Evolutionary conservation across 2,888 invertebrate species (phyloP).

Genomic region (Suillia variegata): DNA sequence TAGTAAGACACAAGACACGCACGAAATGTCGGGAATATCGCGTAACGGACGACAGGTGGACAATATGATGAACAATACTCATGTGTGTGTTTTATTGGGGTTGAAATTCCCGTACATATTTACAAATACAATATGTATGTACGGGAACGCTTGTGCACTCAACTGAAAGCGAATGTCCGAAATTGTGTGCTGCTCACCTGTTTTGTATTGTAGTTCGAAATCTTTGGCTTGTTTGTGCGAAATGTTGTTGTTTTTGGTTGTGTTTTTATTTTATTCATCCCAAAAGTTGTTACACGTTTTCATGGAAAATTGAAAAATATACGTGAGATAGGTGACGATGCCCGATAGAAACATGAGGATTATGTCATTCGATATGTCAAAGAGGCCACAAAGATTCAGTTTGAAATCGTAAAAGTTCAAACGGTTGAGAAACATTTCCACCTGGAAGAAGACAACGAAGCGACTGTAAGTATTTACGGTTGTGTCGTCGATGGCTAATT

Average conservation of each 20-base stretch:
- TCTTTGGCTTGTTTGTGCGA: too few relatives aligned
- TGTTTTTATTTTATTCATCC: too few relatives aligned
- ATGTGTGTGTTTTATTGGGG: background rate
- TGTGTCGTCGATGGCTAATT: background rate
- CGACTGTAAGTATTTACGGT: background rate
- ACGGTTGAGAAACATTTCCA: constrained; percentile 40
- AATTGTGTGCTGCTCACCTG: too few relatives aligned
- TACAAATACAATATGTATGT: too few relatives aligned
- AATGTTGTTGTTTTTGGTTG: too few relatives aligned
- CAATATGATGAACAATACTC: background rate
- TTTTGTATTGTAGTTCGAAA: too few relatives aligned
- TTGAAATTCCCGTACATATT: too few relatives aligned
- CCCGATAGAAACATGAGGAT: constrained; percentile 39
- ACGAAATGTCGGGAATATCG: background rate
- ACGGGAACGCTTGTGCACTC: too few relatives aligned
- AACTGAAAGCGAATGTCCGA: background rate
- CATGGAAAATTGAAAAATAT: constrained; percentile 33
- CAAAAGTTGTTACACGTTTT: too few relatives aligned
- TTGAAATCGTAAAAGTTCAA: constrained; percentile 37
- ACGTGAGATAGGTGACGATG: constrained; percentile 41
- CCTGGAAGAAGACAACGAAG: constrained; percentile 23
- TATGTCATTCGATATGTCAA: constrained; percentile 44
- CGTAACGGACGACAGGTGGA: constrained; percentile 2
- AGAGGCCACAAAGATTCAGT: constrained; percentile 37
- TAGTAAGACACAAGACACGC: constrained; percentile 1